Evolutionary conservation across 64 coral and sea anemone genomes (phyloP).

Genomic region (Montipora foliosa): DNA sequence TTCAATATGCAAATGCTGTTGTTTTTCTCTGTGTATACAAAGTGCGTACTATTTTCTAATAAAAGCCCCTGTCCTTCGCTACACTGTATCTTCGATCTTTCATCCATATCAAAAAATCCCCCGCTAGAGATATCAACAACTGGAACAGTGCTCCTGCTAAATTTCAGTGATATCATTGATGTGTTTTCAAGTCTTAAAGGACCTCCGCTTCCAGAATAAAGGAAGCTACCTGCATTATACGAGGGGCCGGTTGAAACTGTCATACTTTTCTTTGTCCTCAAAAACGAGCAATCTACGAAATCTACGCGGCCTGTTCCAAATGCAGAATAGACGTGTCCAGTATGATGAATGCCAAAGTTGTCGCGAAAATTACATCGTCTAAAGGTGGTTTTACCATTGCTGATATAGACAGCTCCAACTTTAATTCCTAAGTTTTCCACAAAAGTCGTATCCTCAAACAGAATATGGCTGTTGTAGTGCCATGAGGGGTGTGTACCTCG

Average conservation of each 20-base stretch:
- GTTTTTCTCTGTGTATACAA: too few relatives aligned
- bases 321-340: conserved; percentile 17
- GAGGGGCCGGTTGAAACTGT: neutral
- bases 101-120: too few relatives aligned
- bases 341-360: conserved; percentile 5
- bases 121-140: conserved; percentile 4
- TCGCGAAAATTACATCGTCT: conserved; percentile 25
- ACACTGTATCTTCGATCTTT: too few relatives aligned
- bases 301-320: conserved; percentile 32
- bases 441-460: conserved; percentile 1
- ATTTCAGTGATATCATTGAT: neutral
- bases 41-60: too few relatives aligned
- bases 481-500: neutral
- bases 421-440: neutral
- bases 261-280: neutral
- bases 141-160: neutral
- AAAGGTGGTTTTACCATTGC: conserved; percentile 16
- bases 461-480: neutral
- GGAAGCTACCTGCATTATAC: neutral
- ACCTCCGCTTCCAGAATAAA: conserved; percentile 34
- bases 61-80: too few relatives aligned
- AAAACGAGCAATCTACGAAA: conserved; percentile 25
- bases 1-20: too few relatives aligned
- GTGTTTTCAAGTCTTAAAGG: conserved; percentile 34
- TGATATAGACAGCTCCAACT: neutral